Percentiles rank a stretch among this genome's conserved stretches.
Conservation (phyloP, 2,888 invertebrate genomes). For the Coenonympha glycerion region DNA sequence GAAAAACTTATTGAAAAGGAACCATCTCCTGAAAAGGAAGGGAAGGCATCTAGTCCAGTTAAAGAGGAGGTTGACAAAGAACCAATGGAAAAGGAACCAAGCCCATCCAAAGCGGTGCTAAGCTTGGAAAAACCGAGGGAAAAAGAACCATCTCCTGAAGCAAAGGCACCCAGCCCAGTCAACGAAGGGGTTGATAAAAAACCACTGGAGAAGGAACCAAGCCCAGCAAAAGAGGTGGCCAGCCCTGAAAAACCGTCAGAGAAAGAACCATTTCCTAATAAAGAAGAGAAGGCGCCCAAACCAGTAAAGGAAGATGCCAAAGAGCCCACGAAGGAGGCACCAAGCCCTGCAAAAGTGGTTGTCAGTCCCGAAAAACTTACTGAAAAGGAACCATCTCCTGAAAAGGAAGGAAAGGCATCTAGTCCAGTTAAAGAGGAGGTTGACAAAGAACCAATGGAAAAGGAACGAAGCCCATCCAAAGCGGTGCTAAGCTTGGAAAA, state of each 20-base stretch:
- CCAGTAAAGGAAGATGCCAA: not conserved
- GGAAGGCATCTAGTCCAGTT: constrained; percentile 11
- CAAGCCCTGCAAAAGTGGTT: constrained; percentile 2
- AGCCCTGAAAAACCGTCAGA: not conserved
- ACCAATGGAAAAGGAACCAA: constrained; percentile 9
- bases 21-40: not conserved
- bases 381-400: constrained; percentile 10
- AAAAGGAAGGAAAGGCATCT: not conserved
- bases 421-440: no score
- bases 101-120: constrained; percentile 8
- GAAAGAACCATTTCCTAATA: constrained; percentile 3
- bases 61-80: constrained; percentile 10
- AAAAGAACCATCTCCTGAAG: not conserved
- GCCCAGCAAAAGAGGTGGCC: constrained; percentile 7
- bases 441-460: constrained; percentile 12
- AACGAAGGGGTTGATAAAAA: not conserved
- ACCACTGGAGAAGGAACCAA: constrained; percentile 6
- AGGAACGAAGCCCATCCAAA: constrained; percentile 14
- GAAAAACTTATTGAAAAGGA: not conserved
- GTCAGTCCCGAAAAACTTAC: constrained; percentile 5
- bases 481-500: not conserved
- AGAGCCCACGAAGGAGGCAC: constrained; percentile 11
- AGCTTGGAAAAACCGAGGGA: constrained; percentile 2
- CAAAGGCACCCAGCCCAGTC: not conserved
- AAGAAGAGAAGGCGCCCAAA: constrained; percentile 12